These are phyloP conservation scores for Nomada hirtipes DNA, from an alignment of 2,888 invertebrate genomes.

Conservation along the genomic window DNA sequence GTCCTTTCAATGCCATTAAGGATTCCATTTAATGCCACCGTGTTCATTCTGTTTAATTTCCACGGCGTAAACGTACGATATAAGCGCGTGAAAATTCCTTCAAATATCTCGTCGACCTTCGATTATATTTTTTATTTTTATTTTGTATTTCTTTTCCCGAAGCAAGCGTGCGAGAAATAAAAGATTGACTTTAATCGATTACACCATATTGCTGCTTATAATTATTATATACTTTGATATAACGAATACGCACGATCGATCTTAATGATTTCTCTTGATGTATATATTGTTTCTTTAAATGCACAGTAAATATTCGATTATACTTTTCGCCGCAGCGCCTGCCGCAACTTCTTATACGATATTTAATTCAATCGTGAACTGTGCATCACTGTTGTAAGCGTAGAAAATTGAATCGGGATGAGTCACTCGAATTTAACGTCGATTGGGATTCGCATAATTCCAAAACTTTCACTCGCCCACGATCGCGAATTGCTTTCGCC, in stretches of 20 bases:
- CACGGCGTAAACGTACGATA: not conserved
- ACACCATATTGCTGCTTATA: too few relatives aligned
- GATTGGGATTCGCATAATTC: conserved; percentile 60
- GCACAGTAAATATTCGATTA: not conserved
- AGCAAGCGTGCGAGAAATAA: not conserved
- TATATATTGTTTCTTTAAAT: not conserved
- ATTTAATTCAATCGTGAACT: not conserved
- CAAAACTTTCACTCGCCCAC: conserved; percentile 64
- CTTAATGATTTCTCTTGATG: not conserved
- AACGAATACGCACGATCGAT: too few relatives aligned
- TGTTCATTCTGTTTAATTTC: conserved; percentile 13
- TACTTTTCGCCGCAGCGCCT: not conserved
- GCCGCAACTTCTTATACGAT: conserved; percentile 13
- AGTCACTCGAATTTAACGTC: conserved; percentile 49
- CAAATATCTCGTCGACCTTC: not conserved
- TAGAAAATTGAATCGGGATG: conserved; percentile 42
- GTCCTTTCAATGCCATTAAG: conserved; percentile 28
- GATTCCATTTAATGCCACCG: not conserved
- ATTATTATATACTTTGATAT: too few relatives aligned
- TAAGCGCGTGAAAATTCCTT: not conserved
- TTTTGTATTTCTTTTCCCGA: not conserved
- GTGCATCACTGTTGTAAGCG: not conserved
- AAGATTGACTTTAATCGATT: not conserved
- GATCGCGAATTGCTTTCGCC: conserved; percentile 56
- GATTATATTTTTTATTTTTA: not conserved